Conservation (phyloP, 1,140 invertebrate species). For the Philopotamus ludificatus region DNA sequence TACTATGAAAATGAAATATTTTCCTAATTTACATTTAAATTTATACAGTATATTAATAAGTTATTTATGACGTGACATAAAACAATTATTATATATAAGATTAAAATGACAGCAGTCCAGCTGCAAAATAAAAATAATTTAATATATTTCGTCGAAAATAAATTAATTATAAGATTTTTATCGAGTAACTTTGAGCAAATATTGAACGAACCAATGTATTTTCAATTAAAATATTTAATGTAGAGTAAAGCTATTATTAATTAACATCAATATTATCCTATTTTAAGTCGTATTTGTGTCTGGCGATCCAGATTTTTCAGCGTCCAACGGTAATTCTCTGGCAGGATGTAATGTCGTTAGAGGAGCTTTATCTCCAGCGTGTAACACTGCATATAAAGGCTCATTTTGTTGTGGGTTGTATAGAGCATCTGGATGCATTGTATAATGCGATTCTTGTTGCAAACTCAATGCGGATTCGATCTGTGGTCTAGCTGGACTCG, state of each 20-base stretch:
- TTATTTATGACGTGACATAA: no score
- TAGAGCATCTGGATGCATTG: slow-evolving; percentile 12
- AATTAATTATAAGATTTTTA: background rate
- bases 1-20: background rate
- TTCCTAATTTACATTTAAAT: slow-evolving; percentile 1
- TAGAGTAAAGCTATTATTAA: background rate
- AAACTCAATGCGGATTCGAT: slow-evolving; percentile 14
- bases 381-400: slow-evolving; percentile 36
- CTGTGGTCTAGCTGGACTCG: slow-evolving; percentile 39
- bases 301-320: slow-evolving; percentile 25
- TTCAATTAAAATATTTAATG: background rate
- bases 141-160: no score
- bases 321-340: slow-evolving; percentile 36
- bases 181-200: background rate
- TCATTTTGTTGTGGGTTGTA: slow-evolving; percentile 10
- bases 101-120: slow-evolving; percentile 1
- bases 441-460: slow-evolving; percentile 23
- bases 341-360: slow-evolving; percentile 33
- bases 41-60: background rate
- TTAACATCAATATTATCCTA: background rate
- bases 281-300: slow-evolving; percentile 27
- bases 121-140: slow-evolving; percentile 12
- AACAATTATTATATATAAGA: background rate
- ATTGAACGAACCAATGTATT: background rate
- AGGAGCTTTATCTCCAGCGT: slow-evolving; percentile 23